Conservation (phyloP, 2,888 invertebrate species). For the Tromatobia lineatoria region DNA sequence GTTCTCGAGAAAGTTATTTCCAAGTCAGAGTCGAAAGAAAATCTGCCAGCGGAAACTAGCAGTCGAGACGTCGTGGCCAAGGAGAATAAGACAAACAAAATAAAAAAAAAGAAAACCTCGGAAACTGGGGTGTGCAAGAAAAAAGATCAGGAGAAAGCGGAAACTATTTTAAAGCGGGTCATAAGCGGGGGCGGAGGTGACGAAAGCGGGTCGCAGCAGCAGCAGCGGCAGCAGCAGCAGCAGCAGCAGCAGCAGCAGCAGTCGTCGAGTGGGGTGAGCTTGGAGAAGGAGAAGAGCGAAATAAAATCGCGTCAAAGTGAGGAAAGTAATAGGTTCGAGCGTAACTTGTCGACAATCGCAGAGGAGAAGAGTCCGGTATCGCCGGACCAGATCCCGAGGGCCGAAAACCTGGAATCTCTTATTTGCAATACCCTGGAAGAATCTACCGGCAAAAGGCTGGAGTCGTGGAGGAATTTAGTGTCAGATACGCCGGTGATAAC, state of each 20-base stretch:
- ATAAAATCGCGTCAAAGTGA: conserved; percentile 68
- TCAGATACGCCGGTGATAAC: conserved; percentile 12
- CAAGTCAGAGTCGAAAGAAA: conserved; percentile 56
- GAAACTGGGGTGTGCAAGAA: conserved; percentile 71
- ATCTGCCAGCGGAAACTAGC: conserved; percentile 56
- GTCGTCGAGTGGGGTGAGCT: conserved; percentile 42
- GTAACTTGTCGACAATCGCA: conserved; percentile 60
- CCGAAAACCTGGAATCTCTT: conserved; percentile 7
- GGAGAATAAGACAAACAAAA: conserved; percentile 76
- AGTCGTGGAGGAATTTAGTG: background rate
- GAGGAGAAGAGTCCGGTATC: conserved; percentile 55
- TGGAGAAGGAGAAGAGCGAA: conserved; percentile 71
- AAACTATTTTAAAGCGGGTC: conserved; percentile 69
- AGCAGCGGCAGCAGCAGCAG: conserved; percentile 45
- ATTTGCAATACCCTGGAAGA: conserved; percentile 4
- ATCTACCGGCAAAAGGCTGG: conserved; percentile 13
- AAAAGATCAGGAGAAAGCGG: conserved; percentile 73
- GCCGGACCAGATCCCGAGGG: conserved; percentile 46
- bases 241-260: conserved; percentile 45
- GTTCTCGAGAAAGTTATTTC: conserved; percentile 31
- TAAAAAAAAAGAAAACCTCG: conserved; percentile 78
- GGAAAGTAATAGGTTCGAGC: conserved; percentile 50
- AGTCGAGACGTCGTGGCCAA: conserved; percentile 68
- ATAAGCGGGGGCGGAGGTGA: conserved; percentile 56
- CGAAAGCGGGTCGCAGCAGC: conserved; percentile 41